A percentile compares a stretch with the other conserved stretches of the same genome.
Evolutionary conservation across 2,888 invertebrate species (phyloP).

Genomic region (Clivina fossor): DNA sequence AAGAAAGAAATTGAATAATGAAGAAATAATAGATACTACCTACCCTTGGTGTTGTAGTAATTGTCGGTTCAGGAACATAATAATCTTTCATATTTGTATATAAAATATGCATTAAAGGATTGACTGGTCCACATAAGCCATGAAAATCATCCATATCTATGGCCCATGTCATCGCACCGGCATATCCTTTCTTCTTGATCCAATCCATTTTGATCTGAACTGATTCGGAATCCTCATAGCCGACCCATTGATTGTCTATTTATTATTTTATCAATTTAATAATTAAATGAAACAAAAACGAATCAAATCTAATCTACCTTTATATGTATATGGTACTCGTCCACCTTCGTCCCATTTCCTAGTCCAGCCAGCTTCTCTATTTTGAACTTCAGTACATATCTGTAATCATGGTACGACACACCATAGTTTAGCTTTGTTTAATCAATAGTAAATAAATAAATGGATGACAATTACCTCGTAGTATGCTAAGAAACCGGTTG

Average conservation of each 20-base stretch:
- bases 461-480: conserved; percentile 70
- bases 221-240: conserved; percentile 80
- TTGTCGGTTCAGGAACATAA: conserved; percentile 66
- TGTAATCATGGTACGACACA: too few species aligned
- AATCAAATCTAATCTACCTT: conserved; percentile 58
- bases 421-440: not conserved
- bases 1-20: too few species aligned
- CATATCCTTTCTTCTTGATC: conserved; percentile 79
- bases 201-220: conserved; percentile 88
- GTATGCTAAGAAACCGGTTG: conserved; percentile 83
- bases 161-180: conserved; percentile 92
- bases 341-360: conserved; percentile 82
- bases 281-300: too few species aligned
- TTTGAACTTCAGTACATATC: conserved; percentile 77
- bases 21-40: too few species aligned
- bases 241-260: conserved; percentile 86
- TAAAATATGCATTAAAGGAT: conserved; percentile 73
- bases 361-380: conserved; percentile 74
- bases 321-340: conserved; percentile 82
- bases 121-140: conserved; percentile 77
- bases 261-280: too few species aligned
- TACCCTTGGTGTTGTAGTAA: conserved; percentile 70
- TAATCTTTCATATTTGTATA: conserved; percentile 72
- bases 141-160: conserved; percentile 90
- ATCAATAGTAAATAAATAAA: not conserved